phyloP scores from a whole-genome alignment of 2,888 invertebrate genomes.

The Zhengitettix transpicula region DNA sequence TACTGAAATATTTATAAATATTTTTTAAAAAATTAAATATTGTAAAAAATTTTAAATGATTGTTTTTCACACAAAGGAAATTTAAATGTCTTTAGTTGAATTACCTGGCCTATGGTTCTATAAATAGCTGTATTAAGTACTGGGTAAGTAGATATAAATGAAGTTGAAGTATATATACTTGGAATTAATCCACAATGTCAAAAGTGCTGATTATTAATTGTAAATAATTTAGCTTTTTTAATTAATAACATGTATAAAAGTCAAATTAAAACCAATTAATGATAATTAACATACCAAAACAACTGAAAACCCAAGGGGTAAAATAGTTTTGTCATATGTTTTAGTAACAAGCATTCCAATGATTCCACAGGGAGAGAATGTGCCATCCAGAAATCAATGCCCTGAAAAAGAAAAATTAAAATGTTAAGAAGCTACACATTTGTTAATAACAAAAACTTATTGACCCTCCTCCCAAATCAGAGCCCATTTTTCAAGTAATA shows the following conservation, averaged over 20 bases:
- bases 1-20: not conserved
- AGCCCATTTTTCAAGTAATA: not conserved
- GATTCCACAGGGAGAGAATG: constrained; percentile 29
- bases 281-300: constrained; percentile 9
- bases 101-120: not conserved
- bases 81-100: not conserved
- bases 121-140: not conserved
- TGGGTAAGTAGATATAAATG: no score
- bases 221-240: no score
- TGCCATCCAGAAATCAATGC: constrained; percentile 28
- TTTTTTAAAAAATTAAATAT: no score
- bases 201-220: no score
- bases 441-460: not conserved
- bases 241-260: no score
- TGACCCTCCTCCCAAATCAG: not conserved
- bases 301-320: constrained; percentile 14
- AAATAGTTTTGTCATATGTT: constrained; percentile 31
- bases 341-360: constrained; percentile 36
- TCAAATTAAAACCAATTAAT: no score
- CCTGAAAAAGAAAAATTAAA: constrained; percentile 11
- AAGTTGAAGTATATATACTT: no score
- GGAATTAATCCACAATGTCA: no score
- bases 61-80: not conserved
- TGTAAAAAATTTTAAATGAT: no score
- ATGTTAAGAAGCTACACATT: not conserved